Base-by-base conservation (phyloP, 2,888 invertebrate genomes). In the Drosophila rellima region DNA sequence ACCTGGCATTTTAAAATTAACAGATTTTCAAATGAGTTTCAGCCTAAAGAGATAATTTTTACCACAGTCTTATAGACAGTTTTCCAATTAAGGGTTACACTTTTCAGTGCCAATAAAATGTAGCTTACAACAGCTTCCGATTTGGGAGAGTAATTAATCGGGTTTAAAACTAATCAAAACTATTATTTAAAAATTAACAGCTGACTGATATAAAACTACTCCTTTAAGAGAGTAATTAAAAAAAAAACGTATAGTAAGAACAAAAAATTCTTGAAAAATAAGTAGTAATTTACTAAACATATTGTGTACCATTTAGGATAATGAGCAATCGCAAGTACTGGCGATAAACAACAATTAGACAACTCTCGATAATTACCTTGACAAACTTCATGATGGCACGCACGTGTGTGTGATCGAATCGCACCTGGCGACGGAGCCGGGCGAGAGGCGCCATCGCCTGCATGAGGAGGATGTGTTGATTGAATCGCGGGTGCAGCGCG, bases 361-460 rank as follows among this genome's bases (percentile, higher is more conserved):
- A 44, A n/a, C 18, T 8, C 1, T 13, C 20, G 35, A 3, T 59
- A 80, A 71, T 82, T 80, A 88, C 84, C 86, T 85, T 86, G 48
- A 88, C 64, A 78, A 91, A 91, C 70, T 85, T 91, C 68, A 90
- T 79, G 20, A 90, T 68, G 35, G 70, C 62, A 3, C 82, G 87
- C 44, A 91, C 76, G 59, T 80, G 76, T 3, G 65, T 62, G 35
- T 68, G 51, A 31, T 73, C 74, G 23, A 90, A 78, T 17, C 73
- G 81, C 54, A 88, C 82, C 26, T 85, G 69, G 2, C 81, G 75
- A 37, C 76, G 84, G 3, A 92, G 93, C 64, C 94, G 95, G 0
- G 95, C 95, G 0, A 96, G 94, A 0, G 96, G 96, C 1, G 95
- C 96, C 70, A 96, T 89, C 2, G 95, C 95, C 73, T 95, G 94